phyloP scores from a whole-genome alignment of 2,113 vertebrate genomes.

The Tupaia tana region DNA sequence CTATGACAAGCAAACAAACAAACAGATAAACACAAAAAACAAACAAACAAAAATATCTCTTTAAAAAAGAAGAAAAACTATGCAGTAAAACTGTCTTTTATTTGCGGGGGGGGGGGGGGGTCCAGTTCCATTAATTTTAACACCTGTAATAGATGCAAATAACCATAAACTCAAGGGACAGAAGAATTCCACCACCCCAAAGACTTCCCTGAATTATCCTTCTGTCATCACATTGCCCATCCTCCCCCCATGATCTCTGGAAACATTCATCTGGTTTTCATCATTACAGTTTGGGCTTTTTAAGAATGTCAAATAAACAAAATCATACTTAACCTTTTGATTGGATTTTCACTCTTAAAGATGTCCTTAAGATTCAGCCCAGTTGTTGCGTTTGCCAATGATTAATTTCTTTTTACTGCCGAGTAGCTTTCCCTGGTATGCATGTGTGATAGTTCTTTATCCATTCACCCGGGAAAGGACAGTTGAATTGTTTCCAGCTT shows the following conservation, averaged over 20 bases:
- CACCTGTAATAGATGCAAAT: background rate
- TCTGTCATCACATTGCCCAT: background rate
- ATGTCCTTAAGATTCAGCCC: background rate
- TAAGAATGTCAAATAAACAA: background rate
- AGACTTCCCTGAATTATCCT: background rate
- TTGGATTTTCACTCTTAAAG: background rate
- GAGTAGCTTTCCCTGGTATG: background rate
- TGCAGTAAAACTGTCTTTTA: background rate
- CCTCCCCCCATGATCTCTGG: background rate
- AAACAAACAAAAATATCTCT: too few species aligned
- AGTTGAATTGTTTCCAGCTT: background rate
- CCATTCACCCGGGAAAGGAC: background rate
- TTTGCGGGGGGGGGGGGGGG: too few species aligned
- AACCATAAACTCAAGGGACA: background rate
- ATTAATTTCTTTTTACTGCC: background rate
- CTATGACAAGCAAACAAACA: too few species aligned
- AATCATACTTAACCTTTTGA: background rate
- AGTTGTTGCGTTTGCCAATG: background rate
- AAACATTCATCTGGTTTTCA: background rate
- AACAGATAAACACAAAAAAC: too few species aligned
- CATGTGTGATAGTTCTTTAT: background rate
- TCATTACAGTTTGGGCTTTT: background rate
- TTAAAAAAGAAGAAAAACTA: background rate
- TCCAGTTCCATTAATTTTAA: constrained; percentile 35
- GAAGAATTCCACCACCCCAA: background rate